Evolutionary conservation across 2,113 vertebrate species (phyloP), one percentile per base, ranked within the genome.

Genomic region (Chaenocephalus aceratus): DNA sequence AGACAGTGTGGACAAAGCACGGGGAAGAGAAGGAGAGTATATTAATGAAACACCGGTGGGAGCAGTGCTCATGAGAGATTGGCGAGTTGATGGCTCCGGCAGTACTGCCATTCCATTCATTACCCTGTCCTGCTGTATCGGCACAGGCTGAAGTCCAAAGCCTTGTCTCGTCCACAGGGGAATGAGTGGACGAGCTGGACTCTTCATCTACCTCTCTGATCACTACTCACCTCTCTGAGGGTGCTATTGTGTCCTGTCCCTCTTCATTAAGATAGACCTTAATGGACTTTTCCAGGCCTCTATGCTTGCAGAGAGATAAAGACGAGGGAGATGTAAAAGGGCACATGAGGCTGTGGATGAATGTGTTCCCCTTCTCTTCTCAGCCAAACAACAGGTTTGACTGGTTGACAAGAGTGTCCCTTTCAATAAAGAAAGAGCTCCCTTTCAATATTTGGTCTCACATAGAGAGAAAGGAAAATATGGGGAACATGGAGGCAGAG

Each of bases 241-340:
- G 75, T 72, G 80, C 82, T 75, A 88, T 93, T 94, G 92, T 93
- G 89, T 88, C 83, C 79, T 16, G 72, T 86, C 86, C 77, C 80
- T 91, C 84, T 91, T 91, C 80, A 90, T 93, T 92, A 93, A 88
- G 91, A 92, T 91, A 86, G 86, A 69, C 80, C 81, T 90, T 90
- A 93, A 94, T 92, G 78, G 89, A 82, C 84, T 89, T 92, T 86
- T 81, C 56, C 54, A 72, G 64, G 72, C 65, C 56, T 67, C 63
- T 61, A 67, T 81, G 78, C 81, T 84, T 58, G 63, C 68, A 67
- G 61, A 71, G 75, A 80, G 81, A 79, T 60, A 72, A 72, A 77
- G 57, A 80, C 52, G 54, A 60, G 81, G 64, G 72, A 72, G 64
- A 88, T 86, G 77, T 84, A 87, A 88, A 83, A 92, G 70, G 82